Percentiles rank a stretch among this genome's conserved stretches.
These are phyloP conservation scores for Drosophila fungiperda DNA, from an alignment of 2,888 invertebrate species.

Conservation along the genomic window DNA sequence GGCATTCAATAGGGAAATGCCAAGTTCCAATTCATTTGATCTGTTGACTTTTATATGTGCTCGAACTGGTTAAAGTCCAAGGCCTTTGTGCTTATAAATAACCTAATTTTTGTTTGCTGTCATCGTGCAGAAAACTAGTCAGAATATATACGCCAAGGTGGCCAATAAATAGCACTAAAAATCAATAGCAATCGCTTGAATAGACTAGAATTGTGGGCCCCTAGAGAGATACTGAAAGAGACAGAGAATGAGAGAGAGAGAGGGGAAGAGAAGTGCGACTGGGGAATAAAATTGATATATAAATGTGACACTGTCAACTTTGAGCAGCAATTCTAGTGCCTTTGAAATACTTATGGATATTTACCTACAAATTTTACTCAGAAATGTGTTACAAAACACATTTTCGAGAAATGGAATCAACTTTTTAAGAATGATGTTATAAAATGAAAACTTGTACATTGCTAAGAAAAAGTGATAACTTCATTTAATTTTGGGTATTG, in stretches of 20 bases:
- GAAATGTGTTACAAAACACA: background rate
- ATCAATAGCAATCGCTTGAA: slow-evolving; percentile 58
- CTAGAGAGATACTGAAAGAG: background rate
- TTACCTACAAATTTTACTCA: background rate
- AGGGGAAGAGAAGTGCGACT: background rate
- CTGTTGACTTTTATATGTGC: slow-evolving; percentile 69
- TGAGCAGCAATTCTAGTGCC: slow-evolving; percentile 3
- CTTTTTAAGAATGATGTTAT: background rate
- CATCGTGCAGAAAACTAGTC: slow-evolving; percentile 45
- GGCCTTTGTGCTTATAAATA: slow-evolving; percentile 65
- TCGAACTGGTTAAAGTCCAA: slow-evolving; percentile 62
- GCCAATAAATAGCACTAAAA: slow-evolving; percentile 52
- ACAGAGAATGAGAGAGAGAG: background rate
- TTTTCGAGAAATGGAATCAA: background rate
- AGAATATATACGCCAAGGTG: slow-evolving; percentile 67
- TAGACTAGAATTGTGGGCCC: slow-evolving; percentile 21
- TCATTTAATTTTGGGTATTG: background rate
- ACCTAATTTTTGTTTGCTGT: slow-evolving; percentile 58
- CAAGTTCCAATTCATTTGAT: slow-evolving; percentile 57
- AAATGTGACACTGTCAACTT: slow-evolving; percentile 28
- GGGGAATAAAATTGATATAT: slow-evolving; percentile 12
- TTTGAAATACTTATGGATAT: slow-evolving; percentile 13
- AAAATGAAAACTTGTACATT: background rate
- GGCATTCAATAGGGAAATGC: slow-evolving; percentile 19
- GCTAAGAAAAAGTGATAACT: too few relatives aligned